Percentiles rank a stretch among this genome's conserved stretches.
These are phyloP conservation scores for Acanthurus leucopareius DNA, from an alignment of 2,797 vertebrate species.

Conservation along the genomic window DNA sequence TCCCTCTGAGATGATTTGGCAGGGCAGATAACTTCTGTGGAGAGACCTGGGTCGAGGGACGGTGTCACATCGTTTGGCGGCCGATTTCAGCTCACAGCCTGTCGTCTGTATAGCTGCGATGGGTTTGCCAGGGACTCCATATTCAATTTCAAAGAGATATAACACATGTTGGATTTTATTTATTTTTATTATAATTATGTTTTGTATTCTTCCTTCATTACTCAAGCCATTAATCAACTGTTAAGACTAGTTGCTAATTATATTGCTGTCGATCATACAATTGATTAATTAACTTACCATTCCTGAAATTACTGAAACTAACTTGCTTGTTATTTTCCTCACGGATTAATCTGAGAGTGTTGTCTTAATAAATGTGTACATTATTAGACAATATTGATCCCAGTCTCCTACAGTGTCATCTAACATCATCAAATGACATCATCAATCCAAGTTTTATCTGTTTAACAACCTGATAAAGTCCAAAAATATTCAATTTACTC, in stretches of 20 bases:
- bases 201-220: slow-evolving; percentile 14
- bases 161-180: slow-evolving; percentile 5
- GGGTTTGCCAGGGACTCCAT: not conserved
- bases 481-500: not conserved
- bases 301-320: not conserved
- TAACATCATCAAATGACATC: not conserved
- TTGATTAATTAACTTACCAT: not conserved
- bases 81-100: slow-evolving; percentile 37
- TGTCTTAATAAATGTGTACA: no score
- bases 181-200: not conserved
- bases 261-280: not conserved
- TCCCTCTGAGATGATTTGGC: slow-evolving; percentile 20
- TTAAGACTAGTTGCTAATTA: not conserved
- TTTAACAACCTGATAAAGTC: not conserved
- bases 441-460: not conserved
- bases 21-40: slow-evolving; percentile 1
- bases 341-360: not conserved
- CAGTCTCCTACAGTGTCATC: not conserved
- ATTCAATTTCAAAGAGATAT: slow-evolving; percentile 21
- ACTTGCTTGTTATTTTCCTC: not conserved
- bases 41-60: slow-evolving; percentile 10
- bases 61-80: slow-evolving; percentile 29
- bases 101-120: slow-evolving; percentile 40
- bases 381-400: no score
- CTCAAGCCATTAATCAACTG: not conserved